Percentiles rank a stretch among this genome's conserved stretches.
Evolutionary conservation across 2,888 invertebrate genomes (phyloP).

Genomic region (Dascillus cervinus): DNA sequence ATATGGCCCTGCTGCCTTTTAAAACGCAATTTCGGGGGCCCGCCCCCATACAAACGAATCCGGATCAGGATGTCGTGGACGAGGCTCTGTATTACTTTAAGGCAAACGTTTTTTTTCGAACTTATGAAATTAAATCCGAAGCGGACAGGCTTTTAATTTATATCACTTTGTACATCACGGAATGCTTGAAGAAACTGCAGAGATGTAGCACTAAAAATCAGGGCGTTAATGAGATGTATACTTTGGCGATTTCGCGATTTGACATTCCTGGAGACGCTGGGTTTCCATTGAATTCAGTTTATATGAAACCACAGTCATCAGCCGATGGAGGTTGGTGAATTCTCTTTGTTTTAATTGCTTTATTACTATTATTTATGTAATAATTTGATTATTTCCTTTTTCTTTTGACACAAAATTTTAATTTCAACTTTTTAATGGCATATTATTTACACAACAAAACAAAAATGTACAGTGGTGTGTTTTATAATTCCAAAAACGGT

Average conservation of each 20-base stretch:
- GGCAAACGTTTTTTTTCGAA: conserved; percentile 98
- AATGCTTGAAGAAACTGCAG: conserved; percentile 91
- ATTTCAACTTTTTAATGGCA: no score
- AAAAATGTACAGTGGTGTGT: no score
- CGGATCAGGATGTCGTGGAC: conserved; percentile 87
- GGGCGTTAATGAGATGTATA: conserved; percentile 93
- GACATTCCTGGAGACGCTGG: conserved; percentile 93
- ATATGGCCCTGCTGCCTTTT: conserved; percentile 87
- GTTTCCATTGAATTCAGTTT: conserved; percentile 93
- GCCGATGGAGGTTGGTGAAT: no score
- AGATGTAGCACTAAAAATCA: conserved; percentile 84
- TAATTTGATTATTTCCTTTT: no score
- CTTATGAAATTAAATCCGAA: conserved; percentile 97
- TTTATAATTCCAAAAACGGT: no score
- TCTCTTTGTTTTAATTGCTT: no score
- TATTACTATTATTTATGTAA: background rate
- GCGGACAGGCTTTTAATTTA: conserved; percentile 96
- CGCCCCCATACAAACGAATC: conserved; percentile 62
- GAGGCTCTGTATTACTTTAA: conserved; percentile 96
- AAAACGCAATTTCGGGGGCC: conserved; percentile 90
- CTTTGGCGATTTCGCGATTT: conserved; percentile 88
- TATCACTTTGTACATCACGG: conserved; percentile 93
- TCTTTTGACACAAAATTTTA: no score
- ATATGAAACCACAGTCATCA: conserved; percentile 72
- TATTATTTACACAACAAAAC: no score